Conservation (phyloP, 2,797 vertebrate species). For the Protosalanx chinensis region DNA sequence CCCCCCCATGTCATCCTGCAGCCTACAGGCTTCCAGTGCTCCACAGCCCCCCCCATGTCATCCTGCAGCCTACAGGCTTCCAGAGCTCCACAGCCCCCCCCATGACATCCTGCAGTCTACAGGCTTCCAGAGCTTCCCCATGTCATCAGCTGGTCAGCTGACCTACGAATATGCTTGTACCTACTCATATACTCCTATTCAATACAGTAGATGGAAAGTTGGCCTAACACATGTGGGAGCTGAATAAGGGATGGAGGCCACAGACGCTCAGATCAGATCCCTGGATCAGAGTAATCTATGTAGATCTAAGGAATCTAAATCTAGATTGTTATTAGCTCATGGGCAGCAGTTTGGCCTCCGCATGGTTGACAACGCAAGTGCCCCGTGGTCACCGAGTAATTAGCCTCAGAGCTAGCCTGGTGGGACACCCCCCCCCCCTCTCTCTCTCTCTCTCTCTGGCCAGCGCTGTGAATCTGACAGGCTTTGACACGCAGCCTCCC, state of each 20-base stretch:
- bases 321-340: constrained; percentile 34
- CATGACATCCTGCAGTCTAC: background rate
- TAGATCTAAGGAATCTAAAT: constrained; percentile 25
- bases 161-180: background rate
- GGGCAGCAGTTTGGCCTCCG: constrained; percentile 18
- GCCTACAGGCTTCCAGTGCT: no score
- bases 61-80: background rate
- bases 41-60: background rate
- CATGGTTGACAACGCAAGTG: constrained; percentile 40
- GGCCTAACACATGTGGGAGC: background rate
- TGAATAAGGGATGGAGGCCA: constrained; percentile 6
- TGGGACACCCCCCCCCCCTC: constrained; percentile 8
- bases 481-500: constrained; percentile 37
- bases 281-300: constrained; percentile 26
- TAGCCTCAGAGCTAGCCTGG: background rate
- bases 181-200: background rate
- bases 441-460: no score
- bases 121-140: background rate
- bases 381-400: constrained; percentile 2
- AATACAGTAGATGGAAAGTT: background rate
- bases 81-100: background rate
- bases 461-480: constrained; percentile 19
- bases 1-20: background rate
- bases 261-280: constrained; percentile 51
- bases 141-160: background rate